Conservation (phyloP, 2,888 invertebrate species). For the Chrysina gloriosa region DNA sequence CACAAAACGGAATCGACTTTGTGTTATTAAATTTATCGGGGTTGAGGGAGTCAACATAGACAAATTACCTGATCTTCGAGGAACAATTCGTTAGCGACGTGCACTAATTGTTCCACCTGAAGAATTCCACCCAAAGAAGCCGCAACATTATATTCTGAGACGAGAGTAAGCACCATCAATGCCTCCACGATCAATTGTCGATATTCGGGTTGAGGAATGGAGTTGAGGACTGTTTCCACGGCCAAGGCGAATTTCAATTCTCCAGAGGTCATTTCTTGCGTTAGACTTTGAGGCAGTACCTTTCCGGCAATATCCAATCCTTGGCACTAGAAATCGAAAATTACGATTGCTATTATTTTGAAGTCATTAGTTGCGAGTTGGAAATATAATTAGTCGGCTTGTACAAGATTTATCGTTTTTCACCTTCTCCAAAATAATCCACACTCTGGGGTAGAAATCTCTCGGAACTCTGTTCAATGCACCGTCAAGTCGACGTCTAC, state of each 20-base stretch:
- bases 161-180: slow-evolving; percentile 93
- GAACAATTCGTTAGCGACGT: slow-evolving; percentile 94
- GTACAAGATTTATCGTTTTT: slow-evolving; percentile 34
- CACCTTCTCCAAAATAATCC: slow-evolving; percentile 90
- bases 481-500: slow-evolving; percentile 93
- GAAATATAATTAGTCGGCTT: too few relatives aligned
- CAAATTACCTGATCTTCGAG: slow-evolving; percentile 95
- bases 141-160: slow-evolving; percentile 87
- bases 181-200: slow-evolving; percentile 97
- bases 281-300: slow-evolving; percentile 89
- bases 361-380: too few relatives aligned
- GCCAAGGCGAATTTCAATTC: slow-evolving; percentile 98
- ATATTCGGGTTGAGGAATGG: slow-evolving; percentile 98
- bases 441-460: slow-evolving; percentile 95
- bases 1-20: too few relatives aligned
- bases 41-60: too few relatives aligned
- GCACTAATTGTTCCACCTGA: slow-evolving; percentile 91
- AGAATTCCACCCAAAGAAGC: slow-evolving; percentile 82
- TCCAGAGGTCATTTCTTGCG: slow-evolving; percentile 99
- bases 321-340: slow-evolving; percentile 83
- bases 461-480: slow-evolving; percentile 96
- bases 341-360: slow-evolving; percentile 27
- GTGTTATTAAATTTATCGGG: too few relatives aligned
- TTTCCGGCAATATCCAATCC: slow-evolving; percentile 94
- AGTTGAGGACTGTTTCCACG: slow-evolving; percentile 96